A percentile compares a stretch with the other conserved stretches of the same genome.
phyloP scores from a whole-genome alignment of 2,797 vertebrate species.

The Xerus rutilus region DNA sequence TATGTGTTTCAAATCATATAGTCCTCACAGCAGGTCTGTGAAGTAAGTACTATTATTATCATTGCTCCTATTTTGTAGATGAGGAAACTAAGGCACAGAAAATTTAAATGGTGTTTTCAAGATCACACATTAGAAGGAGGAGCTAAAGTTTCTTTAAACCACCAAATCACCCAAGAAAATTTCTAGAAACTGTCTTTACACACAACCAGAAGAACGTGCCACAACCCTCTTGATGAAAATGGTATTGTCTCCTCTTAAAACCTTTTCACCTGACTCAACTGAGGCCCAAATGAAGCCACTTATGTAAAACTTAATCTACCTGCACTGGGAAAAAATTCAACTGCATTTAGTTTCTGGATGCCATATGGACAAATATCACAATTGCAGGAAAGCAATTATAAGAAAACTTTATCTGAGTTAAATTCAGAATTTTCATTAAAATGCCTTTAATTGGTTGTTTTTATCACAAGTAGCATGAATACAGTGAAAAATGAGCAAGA shows the following conservation, averaged over 20 bases:
- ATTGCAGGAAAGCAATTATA: background rate
- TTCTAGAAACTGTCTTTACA: conserved; percentile 58
- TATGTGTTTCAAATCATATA: background rate
- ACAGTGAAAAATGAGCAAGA: conserved; percentile 8
- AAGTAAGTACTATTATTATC: background rate
- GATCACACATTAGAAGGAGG: background rate
- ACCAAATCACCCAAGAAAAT: conserved; percentile 32
- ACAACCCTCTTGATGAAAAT: conserved; percentile 59
- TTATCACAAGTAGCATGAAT: background rate
- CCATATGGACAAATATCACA: background rate
- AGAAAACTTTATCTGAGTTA: background rate
- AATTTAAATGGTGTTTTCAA: background rate
- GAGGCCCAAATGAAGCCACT: conserved; percentile 58
- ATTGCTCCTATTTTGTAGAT: no score
- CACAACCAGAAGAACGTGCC: conserved; percentile 51
- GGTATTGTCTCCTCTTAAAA: conserved; percentile 58
- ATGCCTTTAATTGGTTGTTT: conserved; percentile 35
- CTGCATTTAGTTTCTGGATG: background rate
- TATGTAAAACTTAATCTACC: conserved; percentile 18
- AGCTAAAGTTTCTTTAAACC: conserved; percentile 64
- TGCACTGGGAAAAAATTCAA: background rate
- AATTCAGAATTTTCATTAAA: conserved; percentile 10
- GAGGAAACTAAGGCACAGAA: background rate
- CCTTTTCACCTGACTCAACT: conserved; percentile 55
- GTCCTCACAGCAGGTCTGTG: background rate